Evolutionary conservation across 2,888 invertebrate species (phyloP).

Genomic region (Cetonia aurata): DNA sequence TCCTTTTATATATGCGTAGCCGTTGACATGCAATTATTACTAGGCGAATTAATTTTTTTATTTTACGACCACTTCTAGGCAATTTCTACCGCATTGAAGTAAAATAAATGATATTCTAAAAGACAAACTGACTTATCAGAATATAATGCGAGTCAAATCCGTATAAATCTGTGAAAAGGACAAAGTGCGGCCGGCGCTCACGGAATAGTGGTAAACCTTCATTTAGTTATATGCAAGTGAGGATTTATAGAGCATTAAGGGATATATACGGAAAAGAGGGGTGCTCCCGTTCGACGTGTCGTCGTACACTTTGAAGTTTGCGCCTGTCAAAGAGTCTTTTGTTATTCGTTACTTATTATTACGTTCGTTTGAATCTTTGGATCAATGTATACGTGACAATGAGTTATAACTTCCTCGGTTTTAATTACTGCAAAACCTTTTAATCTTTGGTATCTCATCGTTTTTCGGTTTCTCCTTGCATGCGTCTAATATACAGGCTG

Average conservation of each 20-base stretch:
- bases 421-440: slow-evolving; percentile 66
- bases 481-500: no score
- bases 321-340: slow-evolving; percentile 66
- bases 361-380: slow-evolving; percentile 65
- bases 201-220: slow-evolving; percentile 63
- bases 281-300: slow-evolving; percentile 57
- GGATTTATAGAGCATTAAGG: slow-evolving; percentile 66
- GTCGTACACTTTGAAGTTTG: slow-evolving; percentile 65
- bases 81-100: no score
- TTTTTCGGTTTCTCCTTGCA: no score
- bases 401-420: slow-evolving; percentile 66
- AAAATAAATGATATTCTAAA: background rate
- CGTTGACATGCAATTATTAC: no score
- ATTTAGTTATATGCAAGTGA: slow-evolving; percentile 63
- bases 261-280: slow-evolving; percentile 62
- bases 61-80: no score
- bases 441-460: slow-evolving; percentile 48
- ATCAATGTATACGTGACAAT: slow-evolving; percentile 62
- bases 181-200: slow-evolving; percentile 60
- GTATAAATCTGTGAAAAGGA: slow-evolving; percentile 60
- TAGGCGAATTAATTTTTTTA: no score
- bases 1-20: background rate
- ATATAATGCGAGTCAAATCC: slow-evolving; percentile 51
- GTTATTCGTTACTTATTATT: slow-evolving; percentile 64
- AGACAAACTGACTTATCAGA: slow-evolving; percentile 46